These are phyloP conservation scores for Boloria euphrosyne DNA, from an alignment of 2,888 invertebrate species.

Conservation along the genomic window DNA sequence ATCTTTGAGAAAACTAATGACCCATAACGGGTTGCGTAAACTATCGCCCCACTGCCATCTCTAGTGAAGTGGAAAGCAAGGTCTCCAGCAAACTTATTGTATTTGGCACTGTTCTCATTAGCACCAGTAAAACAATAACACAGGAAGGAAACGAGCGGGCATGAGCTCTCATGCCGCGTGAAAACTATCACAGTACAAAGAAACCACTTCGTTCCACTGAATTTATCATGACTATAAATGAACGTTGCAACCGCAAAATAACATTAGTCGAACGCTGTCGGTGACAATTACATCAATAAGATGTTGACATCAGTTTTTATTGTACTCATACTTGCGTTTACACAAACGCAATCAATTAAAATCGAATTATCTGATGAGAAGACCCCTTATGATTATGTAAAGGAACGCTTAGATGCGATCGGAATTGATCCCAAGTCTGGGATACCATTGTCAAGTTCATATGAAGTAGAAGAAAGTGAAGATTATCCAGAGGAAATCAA, in stretches of 20 bases:
- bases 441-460: constrained; percentile 73
- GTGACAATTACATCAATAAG: constrained; percentile 60
- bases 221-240: constrained; percentile 77
- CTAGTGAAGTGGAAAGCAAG: constrained; percentile 81
- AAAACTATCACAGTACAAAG: constrained; percentile 72
- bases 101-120: constrained; percentile 75
- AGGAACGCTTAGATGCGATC: constrained; percentile 65
- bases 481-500: constrained; percentile 79
- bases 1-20: constrained; percentile 67
- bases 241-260: constrained; percentile 69
- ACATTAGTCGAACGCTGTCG: constrained; percentile 70
- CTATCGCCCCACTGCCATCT: constrained; percentile 67
- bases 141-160: constrained; percentile 78
- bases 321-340: constrained; percentile 54
- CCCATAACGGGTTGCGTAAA: constrained; percentile 71
- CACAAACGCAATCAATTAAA: constrained; percentile 52
- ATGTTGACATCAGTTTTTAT: constrained; percentile 62
- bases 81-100: constrained; percentile 75
- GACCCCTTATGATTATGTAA: constrained; percentile 75
- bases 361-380: constrained; percentile 68
- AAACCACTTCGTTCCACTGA: constrained; percentile 71
- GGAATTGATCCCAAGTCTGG: constrained; percentile 61
- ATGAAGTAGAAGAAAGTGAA: constrained; percentile 83
- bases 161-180: constrained; percentile 58
- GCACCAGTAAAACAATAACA: constrained; percentile 77